Evolutionary conservation across 1,140 invertebrate species (phyloP), one percentile per base, ranked within the genome.

Genomic region (Macrostomum lignano): DNA sequence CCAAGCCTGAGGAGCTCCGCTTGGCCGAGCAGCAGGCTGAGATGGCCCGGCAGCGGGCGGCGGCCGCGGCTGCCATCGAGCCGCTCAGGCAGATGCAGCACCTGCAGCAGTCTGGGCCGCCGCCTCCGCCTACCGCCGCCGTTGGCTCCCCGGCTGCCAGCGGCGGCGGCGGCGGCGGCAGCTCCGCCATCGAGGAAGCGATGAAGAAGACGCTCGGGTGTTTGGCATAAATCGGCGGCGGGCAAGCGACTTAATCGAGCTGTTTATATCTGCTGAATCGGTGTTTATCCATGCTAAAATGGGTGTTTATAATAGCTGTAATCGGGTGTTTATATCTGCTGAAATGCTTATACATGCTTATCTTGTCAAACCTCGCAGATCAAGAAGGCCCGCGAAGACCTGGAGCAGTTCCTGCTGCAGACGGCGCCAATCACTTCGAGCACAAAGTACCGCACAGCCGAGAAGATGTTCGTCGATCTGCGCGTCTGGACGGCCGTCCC

Each of bases 381-480:
- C 2, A 94, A 94, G 50, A 84, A 84, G 49, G 81, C 84, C 2
- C 86, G 93, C 49, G 88, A 96, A 63, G 79, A 82, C 48, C 61
- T 96, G 11, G 88, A 96, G 55, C 70, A 81, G 40, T 96, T 93
- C 60, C 61, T 96, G 7, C 61, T 91, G 44, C 70, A 66, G 26
- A 72, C 68, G 49, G 77, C 82, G 25, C 72, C 76, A 51, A 82
- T 94, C 61, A 74, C 70, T 23, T 88, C 79, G 1, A 66, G 66
- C 11, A 73, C 74, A 0, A 82, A 82, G 51, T 93, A 86, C 61
- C 82, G 55, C 40, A 59, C 61, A 49, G 64, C 64, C 7, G 60
- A 62, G 34, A 50, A 55, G 32, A 38, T 65, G 17, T 65, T 67
- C 48, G 45, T 48, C 4, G 51, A 61, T 37, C 38, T 47, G 20